phyloP scores from a whole-genome alignment of 2,797 vertebrate species.

The Myotis myotis region DNA sequence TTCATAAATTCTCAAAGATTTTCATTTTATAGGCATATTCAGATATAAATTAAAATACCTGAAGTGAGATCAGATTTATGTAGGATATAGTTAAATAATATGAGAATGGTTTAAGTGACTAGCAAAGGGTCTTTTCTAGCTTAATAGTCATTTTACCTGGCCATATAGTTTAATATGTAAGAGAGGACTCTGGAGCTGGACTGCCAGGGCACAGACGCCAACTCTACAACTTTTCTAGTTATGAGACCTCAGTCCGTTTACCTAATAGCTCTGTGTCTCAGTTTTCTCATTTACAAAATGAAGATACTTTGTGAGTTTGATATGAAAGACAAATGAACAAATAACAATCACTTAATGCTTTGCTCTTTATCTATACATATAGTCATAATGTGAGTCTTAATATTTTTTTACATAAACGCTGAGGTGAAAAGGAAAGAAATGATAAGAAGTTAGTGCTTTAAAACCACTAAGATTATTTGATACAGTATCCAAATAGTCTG shows the following conservation, averaged over 20 bases:
- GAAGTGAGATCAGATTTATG: not conserved
- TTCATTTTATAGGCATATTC: not conserved
- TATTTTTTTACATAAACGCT: not conserved
- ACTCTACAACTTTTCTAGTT: not conserved
- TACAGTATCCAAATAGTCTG: not conserved
- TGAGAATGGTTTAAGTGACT: not conserved
- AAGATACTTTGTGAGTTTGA: not conserved
- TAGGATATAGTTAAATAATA: constrained; percentile 12
- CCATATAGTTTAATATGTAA: not conserved
- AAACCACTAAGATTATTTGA: not conserved
- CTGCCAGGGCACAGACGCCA: not conserved
- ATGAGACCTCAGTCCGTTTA: not conserved
- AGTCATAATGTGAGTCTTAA: not conserved
- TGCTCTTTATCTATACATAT: not conserved
- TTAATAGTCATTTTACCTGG: not conserved
- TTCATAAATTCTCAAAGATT: not conserved
- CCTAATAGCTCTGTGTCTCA: not conserved
- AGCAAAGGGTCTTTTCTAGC: not conserved
- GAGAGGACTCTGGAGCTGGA: not conserved
- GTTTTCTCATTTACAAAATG: constrained; percentile 8
- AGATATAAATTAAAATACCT: constrained; percentile 46
- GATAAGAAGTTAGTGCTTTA: not conserved
- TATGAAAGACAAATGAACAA: not conserved
- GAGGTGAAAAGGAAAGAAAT: not conserved
- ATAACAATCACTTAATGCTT: not conserved